Evolutionary conservation across 2,113 vertebrate genomes (phyloP).

Genomic region (Ramphastos sulfuratus): DNA sequence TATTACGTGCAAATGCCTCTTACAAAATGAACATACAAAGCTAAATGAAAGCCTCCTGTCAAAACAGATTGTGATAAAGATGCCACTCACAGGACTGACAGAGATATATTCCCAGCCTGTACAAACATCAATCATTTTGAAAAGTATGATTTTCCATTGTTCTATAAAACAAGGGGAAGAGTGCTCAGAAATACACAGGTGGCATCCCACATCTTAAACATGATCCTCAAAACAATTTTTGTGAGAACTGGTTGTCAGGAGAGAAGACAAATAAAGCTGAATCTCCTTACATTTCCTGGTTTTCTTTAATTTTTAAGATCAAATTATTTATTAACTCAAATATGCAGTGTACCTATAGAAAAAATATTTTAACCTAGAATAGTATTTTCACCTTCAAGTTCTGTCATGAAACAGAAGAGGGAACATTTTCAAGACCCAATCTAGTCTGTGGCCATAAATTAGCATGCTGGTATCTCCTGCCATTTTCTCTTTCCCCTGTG

Average conservation of each 20-base stretch:
- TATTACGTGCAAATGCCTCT: slow-evolving; percentile 39
- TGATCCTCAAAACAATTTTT: background rate
- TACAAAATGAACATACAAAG: slow-evolving; percentile 1
- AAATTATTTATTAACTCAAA: background rate
- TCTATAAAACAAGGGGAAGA: background rate
- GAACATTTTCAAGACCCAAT: background rate
- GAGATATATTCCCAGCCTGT: background rate
- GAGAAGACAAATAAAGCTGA: background rate
- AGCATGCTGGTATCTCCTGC: background rate
- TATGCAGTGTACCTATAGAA: background rate
- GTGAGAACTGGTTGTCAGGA: background rate
- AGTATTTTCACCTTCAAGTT: background rate
- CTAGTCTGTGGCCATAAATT: background rate
- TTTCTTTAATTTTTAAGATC: background rate
- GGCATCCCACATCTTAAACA: background rate
- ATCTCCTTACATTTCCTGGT: background rate
- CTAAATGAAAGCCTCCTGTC: slow-evolving; percentile 28
- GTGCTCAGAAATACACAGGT: background rate
- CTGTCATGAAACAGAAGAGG: background rate
- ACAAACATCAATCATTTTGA: background rate
- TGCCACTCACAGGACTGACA: background rate
- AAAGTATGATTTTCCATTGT: background rate
- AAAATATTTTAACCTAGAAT: background rate
- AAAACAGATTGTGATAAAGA: slow-evolving; percentile 32
- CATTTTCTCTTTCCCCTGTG: background rate